Percentiles rank a stretch among this genome's conserved stretches.
phyloP scores from a whole-genome alignment of 2,113 vertebrate genomes.

The Hyaena hyaena region DNA sequence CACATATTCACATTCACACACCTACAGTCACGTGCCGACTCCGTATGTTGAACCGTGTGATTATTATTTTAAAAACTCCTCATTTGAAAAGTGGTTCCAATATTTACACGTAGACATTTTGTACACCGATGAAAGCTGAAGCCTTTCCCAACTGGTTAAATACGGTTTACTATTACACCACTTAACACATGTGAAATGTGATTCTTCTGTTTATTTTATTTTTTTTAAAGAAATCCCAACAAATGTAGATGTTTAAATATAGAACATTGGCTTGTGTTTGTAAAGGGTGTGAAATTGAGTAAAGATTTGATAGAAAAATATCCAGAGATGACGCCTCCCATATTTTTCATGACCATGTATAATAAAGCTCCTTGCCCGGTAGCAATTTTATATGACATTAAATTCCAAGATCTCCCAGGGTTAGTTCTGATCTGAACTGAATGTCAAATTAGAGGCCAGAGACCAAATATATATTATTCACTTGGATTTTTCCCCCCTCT shows the following conservation, averaged over 20 bases:
- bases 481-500: background rate
- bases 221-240: conserved; percentile 56
- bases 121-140: background rate
- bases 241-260: conserved; percentile 58
- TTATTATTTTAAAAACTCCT: background rate
- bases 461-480: conserved; percentile 39
- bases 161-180: conserved; percentile 44
- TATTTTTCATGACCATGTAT: conserved; percentile 20
- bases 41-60: background rate
- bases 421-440: conserved; percentile 68
- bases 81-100: background rate
- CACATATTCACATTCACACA: background rate
- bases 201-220: conserved; percentile 65
- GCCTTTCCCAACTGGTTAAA: conserved; percentile 42
- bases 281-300: conserved; percentile 48
- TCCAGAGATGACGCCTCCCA: background rate
- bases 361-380: conserved; percentile 34
- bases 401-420: conserved; percentile 55
- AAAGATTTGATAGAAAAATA: conserved; percentile 64
- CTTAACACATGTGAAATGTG: conserved; percentile 34
- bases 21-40: background rate
- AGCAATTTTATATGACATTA: conserved; percentile 62
- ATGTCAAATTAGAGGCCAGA: conserved; percentile 66
- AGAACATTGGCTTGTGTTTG: conserved; percentile 3
- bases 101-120: conserved; percentile 53